phyloP scores from a whole-genome alignment of 2,113 vertebrate genomes.

The Strix uralensis region DNA sequence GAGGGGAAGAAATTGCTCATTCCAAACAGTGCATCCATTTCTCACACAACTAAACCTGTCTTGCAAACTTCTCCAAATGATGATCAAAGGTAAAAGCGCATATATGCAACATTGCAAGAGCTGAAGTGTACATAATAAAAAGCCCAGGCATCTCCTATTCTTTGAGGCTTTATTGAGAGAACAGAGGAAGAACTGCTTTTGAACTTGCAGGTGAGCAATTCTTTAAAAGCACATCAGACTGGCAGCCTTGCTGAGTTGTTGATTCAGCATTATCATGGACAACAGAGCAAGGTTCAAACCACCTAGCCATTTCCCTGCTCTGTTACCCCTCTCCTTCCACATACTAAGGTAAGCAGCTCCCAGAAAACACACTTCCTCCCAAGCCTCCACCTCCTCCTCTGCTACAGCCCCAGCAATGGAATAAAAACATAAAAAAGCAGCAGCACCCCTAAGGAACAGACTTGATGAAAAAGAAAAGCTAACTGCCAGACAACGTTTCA shows the following conservation, averaged over 20 bases:
- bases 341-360: not conserved
- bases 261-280: not conserved
- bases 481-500: conserved; percentile 53
- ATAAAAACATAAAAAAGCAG: conserved; percentile 31
- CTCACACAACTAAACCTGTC: conserved; percentile 24
- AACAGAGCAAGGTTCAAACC: not conserved
- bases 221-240: not conserved
- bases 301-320: not conserved
- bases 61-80: conserved; percentile 25
- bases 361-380: not conserved
- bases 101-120: not conserved
- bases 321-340: not conserved
- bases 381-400: not conserved
- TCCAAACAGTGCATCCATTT: not conserved
- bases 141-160: not conserved
- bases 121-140: conserved; percentile 2
- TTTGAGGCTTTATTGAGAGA: conserved; percentile 1
- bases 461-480: conserved; percentile 52
- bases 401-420: conserved; percentile 8
- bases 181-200: not conserved
- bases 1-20: not conserved
- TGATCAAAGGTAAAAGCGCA: conserved; percentile 26
- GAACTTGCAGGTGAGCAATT: not conserved
- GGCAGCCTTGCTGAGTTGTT: conserved; percentile 5
- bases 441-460: conserved; percentile 47